Conservation (phyloP, 2,113 vertebrate genomes). For the Sus scrofa region DNA sequence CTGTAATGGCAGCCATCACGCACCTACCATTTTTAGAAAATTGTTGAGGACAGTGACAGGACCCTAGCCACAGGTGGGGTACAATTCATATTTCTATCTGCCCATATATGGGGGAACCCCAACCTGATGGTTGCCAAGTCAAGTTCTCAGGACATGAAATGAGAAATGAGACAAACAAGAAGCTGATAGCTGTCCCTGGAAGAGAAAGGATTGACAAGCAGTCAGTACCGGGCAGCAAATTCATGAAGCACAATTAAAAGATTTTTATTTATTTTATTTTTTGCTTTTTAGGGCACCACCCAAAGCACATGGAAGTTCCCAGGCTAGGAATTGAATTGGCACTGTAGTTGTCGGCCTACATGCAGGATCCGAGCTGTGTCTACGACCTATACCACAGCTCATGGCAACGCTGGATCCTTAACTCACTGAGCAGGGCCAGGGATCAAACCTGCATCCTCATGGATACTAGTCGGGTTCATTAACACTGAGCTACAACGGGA, state of each 20-base stretch:
- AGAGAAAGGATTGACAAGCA: background rate
- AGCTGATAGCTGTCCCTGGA: background rate
- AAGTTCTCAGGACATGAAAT: background rate
- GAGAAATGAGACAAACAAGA: background rate
- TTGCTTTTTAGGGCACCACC: no score
- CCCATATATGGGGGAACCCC: background rate
- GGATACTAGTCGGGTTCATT: no score
- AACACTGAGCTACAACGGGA: no score
- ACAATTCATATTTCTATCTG: background rate
- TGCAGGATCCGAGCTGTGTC: no score
- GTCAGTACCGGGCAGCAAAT: background rate
- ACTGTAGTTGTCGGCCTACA: no score
- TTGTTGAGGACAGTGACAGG: background rate
- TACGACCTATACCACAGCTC: no score
- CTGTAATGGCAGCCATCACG: background rate
- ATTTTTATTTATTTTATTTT: background rate
- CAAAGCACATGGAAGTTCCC: no score
- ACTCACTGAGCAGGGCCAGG: no score
- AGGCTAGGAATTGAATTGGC: no score
- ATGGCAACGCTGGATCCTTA: no score
- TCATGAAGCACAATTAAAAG: background rate
- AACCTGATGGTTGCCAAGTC: background rate
- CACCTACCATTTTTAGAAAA: background rate
- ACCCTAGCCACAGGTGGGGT: background rate
- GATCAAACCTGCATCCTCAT: no score